Conservation (phyloP, 2,113 vertebrate genomes). For the Globicephala melas region DNA sequence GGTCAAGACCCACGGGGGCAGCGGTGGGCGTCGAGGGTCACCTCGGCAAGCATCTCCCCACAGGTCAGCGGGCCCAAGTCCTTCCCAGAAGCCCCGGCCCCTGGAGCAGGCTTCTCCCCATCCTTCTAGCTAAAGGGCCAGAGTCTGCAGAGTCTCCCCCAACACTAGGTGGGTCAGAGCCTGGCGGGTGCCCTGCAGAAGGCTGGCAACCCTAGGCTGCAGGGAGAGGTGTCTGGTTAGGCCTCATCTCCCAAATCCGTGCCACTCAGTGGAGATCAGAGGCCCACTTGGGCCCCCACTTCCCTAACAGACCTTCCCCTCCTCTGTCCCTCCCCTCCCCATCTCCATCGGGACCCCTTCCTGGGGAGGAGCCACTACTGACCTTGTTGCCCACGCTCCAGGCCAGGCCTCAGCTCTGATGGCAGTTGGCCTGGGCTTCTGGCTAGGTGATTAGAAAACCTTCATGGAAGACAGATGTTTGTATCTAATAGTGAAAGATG, state of each 20-base stretch:
- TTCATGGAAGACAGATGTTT: background rate
- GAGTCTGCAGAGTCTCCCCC: accelerated
- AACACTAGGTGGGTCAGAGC: background rate
- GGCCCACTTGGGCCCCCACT: background rate
- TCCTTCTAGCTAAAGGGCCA: background rate
- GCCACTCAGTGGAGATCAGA: background rate
- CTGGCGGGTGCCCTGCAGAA: accelerated
- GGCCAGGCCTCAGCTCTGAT: background rate
- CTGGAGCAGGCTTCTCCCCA: background rate
- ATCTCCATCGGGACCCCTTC: background rate
- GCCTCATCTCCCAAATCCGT: no score
- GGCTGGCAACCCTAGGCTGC: no score
- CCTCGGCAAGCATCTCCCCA: no score
- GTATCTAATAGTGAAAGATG: background rate
- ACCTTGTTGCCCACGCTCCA: background rate
- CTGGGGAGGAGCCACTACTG: no score
- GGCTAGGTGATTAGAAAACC: background rate
- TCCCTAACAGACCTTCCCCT: background rate
- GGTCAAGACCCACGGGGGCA: background rate
- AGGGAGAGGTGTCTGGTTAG: background rate
- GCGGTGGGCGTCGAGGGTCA: accelerated
- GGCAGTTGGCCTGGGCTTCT: background rate
- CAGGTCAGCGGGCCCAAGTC: background rate
- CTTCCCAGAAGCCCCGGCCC: background rate
- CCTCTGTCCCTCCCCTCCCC: background rate